Evolutionary conservation across 2,888 invertebrate species (phyloP), one percentile per base, ranked within the genome.

Genomic region (Heteromyza rotundicornis): DNA sequence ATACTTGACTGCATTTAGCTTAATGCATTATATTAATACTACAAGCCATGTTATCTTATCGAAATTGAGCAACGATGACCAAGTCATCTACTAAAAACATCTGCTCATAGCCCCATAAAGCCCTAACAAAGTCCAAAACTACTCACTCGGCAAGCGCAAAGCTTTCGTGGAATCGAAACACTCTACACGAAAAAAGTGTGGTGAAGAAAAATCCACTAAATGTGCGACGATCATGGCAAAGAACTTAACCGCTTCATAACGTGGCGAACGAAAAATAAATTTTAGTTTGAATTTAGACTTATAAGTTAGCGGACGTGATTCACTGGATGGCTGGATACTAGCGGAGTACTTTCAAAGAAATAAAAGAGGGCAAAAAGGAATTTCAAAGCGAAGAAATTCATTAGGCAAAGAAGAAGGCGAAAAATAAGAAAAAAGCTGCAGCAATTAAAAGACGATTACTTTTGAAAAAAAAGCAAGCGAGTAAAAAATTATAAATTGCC

Each of bases 271-370:
- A 44, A 64, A 56, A 52, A 36, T 59, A 59, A 64, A 62, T 61
- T 75, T 81, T 73, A 82, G 81, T 80, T 80, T 78, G 74, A 72
- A 78, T 78, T 77, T 76, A 80, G 80, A 80, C 76, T 72, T 81
- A 80, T 77, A 75, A 71, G 74, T 75, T 75, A 78, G 78, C 78
- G 77, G 81, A 80, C 78, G 81, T 78, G 76, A 74, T 73, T 77
- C 72, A 77, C 81, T 82, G 80, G 81, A 82, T 82, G 81, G 82
- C 81, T 81, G 81, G 81, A 81, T 76, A 73, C 70, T 70, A 70
- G 58, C 62, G 58, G 64, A 64, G 16, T 35, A 68, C 5, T 12
- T 71, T 66, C 22, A 65, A 68, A 66, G 70, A 67, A 70, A 59
- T 71, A 61, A 51, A 56, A 55, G 62, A 70, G 67, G 66, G 24